phyloP scores from a whole-genome alignment of 2,113 vertebrate genomes.

The Coracopsis vasa region DNA sequence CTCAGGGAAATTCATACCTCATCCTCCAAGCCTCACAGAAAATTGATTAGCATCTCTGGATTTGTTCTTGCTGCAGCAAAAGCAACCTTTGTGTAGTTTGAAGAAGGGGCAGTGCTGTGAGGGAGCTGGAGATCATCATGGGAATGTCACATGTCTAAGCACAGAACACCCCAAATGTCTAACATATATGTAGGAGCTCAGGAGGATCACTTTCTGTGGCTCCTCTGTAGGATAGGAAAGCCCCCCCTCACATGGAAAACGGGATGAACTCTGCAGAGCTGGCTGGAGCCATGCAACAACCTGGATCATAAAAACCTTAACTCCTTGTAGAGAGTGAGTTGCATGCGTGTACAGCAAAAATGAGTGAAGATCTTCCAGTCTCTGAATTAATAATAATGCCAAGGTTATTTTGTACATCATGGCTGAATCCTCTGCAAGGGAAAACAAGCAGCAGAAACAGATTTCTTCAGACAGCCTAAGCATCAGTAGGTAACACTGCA shows the following conservation, averaged over 20 bases:
- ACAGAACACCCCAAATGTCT: background rate
- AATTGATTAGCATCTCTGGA: background rate
- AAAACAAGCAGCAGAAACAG: background rate
- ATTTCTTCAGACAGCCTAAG: background rate
- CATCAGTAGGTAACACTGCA: conserved; percentile 4
- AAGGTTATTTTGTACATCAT: background rate
- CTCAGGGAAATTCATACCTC: background rate
- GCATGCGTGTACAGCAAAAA: background rate
- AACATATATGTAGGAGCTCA: background rate
- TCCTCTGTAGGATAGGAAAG: background rate
- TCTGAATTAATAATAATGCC: background rate
- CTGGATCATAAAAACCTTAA: background rate
- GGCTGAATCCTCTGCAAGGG: background rate
- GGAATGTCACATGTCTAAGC: background rate
- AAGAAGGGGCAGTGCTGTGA: background rate
- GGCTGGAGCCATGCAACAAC: background rate
- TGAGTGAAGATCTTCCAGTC: background rate
- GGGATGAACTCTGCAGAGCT: background rate
- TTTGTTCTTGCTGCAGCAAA: background rate
- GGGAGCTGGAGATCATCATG: background rate
- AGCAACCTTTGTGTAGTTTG: background rate
- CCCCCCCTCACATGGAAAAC: background rate
- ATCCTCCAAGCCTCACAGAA: background rate
- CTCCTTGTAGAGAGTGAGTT: background rate
- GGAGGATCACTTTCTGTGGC: background rate